These are phyloP conservation scores for Chondrosia reniformis DNA, from an alignment of 37 sponge, comb jelly and placozoan species.

Conservation along the genomic window DNA sequence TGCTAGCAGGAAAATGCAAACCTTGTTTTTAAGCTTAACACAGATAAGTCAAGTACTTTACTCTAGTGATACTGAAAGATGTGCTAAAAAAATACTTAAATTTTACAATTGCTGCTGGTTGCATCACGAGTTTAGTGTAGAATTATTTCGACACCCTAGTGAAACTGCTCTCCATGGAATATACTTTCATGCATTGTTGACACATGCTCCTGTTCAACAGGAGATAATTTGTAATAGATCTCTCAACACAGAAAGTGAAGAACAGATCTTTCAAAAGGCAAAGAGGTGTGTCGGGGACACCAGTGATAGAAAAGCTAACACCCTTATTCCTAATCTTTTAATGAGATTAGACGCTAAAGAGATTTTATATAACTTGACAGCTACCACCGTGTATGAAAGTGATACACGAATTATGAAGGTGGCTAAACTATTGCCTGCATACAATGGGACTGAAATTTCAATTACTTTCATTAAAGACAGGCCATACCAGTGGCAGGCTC, in stretches of 20 bases:
- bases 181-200: no score
- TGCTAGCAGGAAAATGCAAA: no score
- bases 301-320: neutral
- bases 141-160: neutral
- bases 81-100: slow-evolving; percentile 7
- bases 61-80: neutral
- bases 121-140: neutral
- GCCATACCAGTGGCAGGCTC: neutral
- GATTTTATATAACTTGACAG: neutral
- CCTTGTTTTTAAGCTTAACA: no score
- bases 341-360: neutral
- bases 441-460: neutral
- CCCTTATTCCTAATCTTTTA: neutral
- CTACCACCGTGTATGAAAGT: neutral
- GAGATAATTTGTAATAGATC: neutral
- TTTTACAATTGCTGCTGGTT: slow-evolving; percentile 26
- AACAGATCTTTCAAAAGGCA: neutral
- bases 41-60: slow-evolving; percentile 22
- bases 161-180: neutral
- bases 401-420: neutral
- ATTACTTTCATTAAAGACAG: neutral
- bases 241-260: neutral
- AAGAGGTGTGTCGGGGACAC: neutral
- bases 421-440: neutral
- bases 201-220: no score